Percentiles rank a stretch among this genome's conserved stretches.
These are phyloP conservation scores for Hemichromis elongatus DNA, from an alignment of 2,113 vertebrate species.

Conservation along the genomic window DNA sequence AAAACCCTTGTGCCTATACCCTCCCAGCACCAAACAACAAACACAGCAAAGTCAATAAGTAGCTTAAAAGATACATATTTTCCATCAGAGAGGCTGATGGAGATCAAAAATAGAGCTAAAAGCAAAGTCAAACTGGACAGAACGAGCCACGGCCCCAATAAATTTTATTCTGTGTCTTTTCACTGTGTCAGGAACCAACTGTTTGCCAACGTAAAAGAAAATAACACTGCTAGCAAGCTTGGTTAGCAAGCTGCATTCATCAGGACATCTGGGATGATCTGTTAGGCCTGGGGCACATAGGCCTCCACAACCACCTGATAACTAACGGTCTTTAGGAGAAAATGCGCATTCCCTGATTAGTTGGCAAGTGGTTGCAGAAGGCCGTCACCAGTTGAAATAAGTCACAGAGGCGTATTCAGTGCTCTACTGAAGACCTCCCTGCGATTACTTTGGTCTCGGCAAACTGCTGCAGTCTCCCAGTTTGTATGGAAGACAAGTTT, in stretches of 20 bases:
- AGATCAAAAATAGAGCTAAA: not conserved
- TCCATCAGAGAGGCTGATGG: not conserved
- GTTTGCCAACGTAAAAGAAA: not conserved
- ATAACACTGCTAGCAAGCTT: not conserved
- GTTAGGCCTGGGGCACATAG: not conserved
- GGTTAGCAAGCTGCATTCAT: not conserved
- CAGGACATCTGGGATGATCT: not conserved
- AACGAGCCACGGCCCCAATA: not conserved
- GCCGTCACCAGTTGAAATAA: not conserved
- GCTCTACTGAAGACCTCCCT: accelerated
- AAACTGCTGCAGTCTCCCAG: not conserved
- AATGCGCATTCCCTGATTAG: not conserved
- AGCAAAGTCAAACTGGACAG: not conserved
- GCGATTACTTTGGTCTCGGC: not conserved
- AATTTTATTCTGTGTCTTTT: not conserved
- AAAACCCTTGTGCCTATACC: not conserved
- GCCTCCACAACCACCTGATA: not conserved
- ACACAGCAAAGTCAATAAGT: not conserved
- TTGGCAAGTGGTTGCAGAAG: not conserved
- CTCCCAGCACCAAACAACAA: not conserved
- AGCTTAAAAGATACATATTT: not conserved
- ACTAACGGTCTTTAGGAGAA: not conserved
- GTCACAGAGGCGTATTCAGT: not conserved
- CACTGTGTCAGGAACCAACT: not conserved
- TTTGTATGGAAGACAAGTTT: not conserved